phyloP scores from a whole-genome alignment of 2,113 vertebrate genomes.

The Plecotus auritus region DNA sequence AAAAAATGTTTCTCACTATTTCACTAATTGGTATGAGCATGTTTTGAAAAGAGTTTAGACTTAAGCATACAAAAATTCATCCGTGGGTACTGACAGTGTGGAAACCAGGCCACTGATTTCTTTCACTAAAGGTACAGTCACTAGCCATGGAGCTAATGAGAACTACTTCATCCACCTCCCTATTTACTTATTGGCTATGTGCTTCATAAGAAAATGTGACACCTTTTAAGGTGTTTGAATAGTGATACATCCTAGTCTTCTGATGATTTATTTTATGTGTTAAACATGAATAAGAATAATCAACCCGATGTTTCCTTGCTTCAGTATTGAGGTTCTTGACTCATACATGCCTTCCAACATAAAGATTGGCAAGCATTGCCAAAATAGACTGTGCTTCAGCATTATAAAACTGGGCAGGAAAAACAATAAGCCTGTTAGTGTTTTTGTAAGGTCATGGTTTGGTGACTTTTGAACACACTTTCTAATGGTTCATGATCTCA shows the following conservation, averaged over 20 bases:
- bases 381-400: neutral
- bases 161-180: neutral
- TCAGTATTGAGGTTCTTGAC: neutral
- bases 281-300: neutral
- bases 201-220: neutral
- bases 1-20: neutral
- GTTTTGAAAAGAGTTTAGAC: neutral
- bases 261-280: neutral
- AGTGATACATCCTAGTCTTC: neutral
- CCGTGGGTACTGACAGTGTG: neutral
- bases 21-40: neutral
- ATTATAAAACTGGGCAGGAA: neutral
- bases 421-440: neutral
- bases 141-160: neutral
- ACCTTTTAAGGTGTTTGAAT: neutral
- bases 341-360: neutral
- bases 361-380: neutral
- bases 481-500: neutral
- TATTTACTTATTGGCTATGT: neutral
- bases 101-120: neutral
- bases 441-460: neutral
- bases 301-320: neutral
- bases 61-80: neutral
- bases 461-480: slow-evolving; percentile 5
- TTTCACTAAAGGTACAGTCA: neutral